phyloP scores from a whole-genome alignment of 2,888 invertebrate genomes.

The Pyrochroa serraticornis region DNA sequence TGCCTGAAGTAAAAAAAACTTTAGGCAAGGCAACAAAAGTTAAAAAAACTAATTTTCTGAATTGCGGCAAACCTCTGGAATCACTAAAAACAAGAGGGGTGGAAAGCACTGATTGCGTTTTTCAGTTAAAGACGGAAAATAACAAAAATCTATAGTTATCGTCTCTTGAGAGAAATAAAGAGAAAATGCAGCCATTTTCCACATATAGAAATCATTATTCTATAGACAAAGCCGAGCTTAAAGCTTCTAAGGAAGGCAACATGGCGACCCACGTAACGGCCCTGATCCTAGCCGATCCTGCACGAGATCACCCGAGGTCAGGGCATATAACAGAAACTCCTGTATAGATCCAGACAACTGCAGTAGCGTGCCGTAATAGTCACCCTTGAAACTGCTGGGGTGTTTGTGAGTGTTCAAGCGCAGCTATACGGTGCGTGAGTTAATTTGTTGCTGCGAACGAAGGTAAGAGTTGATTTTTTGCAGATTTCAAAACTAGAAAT shows the following conservation, averaged over 20 bases:
- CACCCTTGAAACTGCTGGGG: conserved; percentile 28
- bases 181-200: neutral
- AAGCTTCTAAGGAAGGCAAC: conserved; percentile 23
- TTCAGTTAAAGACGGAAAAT: too few species aligned
- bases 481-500: too few species aligned
- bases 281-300: conserved; percentile 42
- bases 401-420: conserved; percentile 8
- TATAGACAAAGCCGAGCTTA: conserved; percentile 7
- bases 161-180: neutral
- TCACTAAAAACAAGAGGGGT: too few species aligned
- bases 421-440: conserved; percentile 9
- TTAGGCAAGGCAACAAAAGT: too few species aligned
- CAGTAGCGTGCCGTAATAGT: conserved; percentile 42
- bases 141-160: neutral
- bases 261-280: conserved; percentile 34
- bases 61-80: too few species aligned
- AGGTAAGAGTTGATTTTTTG: too few species aligned
- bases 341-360: conserved; percentile 52
- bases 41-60: too few species aligned
- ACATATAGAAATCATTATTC: conserved; percentile 18
- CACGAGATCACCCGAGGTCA: conserved; percentile 38
- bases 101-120: too few species aligned
- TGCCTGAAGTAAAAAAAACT: too few species aligned
- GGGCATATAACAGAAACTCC: conserved; percentile 49
- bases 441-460: too few species aligned